Base-by-base conservation (phyloP, 2,797 vertebrate genomes). In the Hyperoplus immaculatus region DNA sequence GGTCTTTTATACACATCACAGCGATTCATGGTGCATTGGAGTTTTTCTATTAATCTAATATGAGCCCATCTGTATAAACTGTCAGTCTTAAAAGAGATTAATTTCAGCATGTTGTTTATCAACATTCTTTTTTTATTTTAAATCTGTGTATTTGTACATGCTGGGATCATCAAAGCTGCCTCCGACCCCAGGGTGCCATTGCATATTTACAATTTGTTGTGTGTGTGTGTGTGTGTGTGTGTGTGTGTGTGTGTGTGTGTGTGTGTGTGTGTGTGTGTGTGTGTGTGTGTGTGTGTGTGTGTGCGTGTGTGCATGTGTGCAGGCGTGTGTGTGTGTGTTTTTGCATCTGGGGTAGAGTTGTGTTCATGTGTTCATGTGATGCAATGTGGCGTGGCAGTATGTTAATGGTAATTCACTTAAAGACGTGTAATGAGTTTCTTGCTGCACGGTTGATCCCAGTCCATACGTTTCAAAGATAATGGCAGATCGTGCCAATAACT, bases 81-180 rank as follows among this genome's bases (percentile, higher is more conserved):
- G 18, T 75, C 47, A 16, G 14, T 61, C 14, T 78, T 56, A 69
- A 78, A n/a, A 67, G 16, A 72, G 57, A 43, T 38, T 36, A 6
- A 55, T 82, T 73, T 71, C 72, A 82, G 75, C 69, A 72, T 67
- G 50, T 73, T 72, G 68, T 59, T 45, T 13, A 47, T 81, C 64
- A 78, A 29, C n/a, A 39, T 8, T n/a, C n/a, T 59, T 65, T 58
- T 71, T 58, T 47, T 4, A n/a, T 21, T 46, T 59, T 29, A 29
- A 29, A 29, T 63, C 45, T 60, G 57, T 82, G 72, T 82, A 69
- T 83, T 80, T 80, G 74, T 84, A 72, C 55, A 80, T 67, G 50
- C 47, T 67, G 65, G 79, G 49, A 55, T 82, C 83, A 87, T 89
- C 88, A 90, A 90, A 90, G 89, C 77, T 3, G 47, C 49, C 8